phyloP scores from a whole-genome alignment of 2,113 vertebrate genomes.

The Serinus canaria region DNA sequence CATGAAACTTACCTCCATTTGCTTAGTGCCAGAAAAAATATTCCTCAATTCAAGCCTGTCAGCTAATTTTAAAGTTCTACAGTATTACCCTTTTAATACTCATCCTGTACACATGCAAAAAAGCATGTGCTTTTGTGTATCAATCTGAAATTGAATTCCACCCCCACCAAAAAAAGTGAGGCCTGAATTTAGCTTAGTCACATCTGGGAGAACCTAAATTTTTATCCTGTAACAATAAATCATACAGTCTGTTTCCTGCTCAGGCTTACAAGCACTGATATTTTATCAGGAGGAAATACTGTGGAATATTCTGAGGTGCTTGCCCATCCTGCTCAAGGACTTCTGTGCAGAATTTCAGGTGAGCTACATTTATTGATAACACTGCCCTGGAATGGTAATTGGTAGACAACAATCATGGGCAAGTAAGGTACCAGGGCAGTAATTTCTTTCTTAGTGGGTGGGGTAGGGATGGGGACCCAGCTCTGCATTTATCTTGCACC shows the following conservation, averaged over 20 bases:
- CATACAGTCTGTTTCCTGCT: neutral
- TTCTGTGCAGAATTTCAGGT: neutral
- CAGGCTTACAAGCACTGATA: neutral
- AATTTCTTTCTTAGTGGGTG: neutral
- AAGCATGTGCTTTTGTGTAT: neutral
- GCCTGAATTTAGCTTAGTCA: neutral
- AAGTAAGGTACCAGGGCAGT: neutral
- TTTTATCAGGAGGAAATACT: neutral
- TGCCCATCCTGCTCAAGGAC: neutral
- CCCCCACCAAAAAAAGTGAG: rapidly evolving
- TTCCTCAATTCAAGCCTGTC: neutral
- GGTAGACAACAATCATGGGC: neutral
- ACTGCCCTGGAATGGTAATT: neutral
- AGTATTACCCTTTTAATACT: neutral
- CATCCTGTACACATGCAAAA: neutral
- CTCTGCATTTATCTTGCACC: neutral
- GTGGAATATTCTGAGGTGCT: neutral
- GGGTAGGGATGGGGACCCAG: neutral
- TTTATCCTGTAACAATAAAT: neutral
- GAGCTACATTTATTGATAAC: neutral
- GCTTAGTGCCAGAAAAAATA: constrained; percentile 1
- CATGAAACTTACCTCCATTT: constrained; percentile 3
- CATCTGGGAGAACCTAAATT: neutral
- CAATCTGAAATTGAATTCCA: neutral
- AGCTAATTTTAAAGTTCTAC: neutral